A percentile compares a stretch with the other conserved stretches of the same genome.
Evolutionary conservation across 2,113 vertebrate species (phyloP).

Genomic region (Speoplatyrhinus poulsoni): DNA sequence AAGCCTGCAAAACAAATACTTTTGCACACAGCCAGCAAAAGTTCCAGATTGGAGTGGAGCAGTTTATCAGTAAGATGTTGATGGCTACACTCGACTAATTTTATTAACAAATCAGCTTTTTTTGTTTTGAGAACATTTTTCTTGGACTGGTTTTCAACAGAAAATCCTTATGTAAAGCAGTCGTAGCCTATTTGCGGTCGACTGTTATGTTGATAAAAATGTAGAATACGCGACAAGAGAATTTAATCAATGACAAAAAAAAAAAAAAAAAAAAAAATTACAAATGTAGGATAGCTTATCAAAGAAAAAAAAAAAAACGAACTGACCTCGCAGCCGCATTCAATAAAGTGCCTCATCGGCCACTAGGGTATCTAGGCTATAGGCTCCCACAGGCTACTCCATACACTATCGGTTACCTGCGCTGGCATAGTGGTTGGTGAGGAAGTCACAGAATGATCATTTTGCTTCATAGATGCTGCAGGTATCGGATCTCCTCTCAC

Average conservation of each 20-base stretch:
- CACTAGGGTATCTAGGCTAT: neutral
- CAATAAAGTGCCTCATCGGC: slow-evolving; percentile 21
- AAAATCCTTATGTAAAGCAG: neutral
- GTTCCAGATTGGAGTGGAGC: too few relatives aligned
- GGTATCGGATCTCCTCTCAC: slow-evolving; percentile 64
- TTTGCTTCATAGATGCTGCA: slow-evolving; percentile 71
- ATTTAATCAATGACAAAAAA: too few relatives aligned
- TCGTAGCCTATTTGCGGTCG: too few relatives aligned
- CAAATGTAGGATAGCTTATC: too few relatives aligned
- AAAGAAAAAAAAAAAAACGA: too few relatives aligned
- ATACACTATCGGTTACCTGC: slow-evolving; percentile 63
- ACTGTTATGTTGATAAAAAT: too few relatives aligned
- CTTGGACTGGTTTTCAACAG: too few relatives aligned
- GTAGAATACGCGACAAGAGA: too few relatives aligned
- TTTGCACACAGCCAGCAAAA: neutral
- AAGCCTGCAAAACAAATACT: slow-evolving; percentile 14
- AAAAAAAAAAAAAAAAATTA: too few relatives aligned
- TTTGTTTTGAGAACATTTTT: too few relatives aligned
- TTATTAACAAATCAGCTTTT: neutral
- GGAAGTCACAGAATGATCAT: slow-evolving; percentile 69
- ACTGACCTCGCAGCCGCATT: neutral
- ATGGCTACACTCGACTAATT: neutral
- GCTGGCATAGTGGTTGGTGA: slow-evolving; percentile 72
- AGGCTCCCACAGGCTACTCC: neutral
- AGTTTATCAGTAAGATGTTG: too few relatives aligned